phyloP scores from a whole-genome alignment of 2,113 vertebrate species.

The Empidonax alnorum region DNA sequence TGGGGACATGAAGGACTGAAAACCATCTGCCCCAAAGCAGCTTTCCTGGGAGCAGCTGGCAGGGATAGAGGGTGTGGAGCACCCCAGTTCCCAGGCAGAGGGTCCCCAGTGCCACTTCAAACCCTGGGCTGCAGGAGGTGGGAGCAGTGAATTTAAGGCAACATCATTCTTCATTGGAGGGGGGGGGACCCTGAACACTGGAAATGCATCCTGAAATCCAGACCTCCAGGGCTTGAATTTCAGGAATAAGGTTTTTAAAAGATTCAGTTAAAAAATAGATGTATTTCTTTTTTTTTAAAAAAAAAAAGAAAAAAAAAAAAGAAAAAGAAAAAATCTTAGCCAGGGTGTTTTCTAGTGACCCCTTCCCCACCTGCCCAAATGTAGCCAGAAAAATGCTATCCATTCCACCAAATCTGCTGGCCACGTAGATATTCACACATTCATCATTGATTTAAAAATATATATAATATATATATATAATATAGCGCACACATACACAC shows the following conservation, averaged over 20 bases:
- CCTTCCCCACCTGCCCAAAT: neutral
- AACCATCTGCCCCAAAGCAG: neutral
- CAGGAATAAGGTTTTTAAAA: neutral
- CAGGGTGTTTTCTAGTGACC: neutral
- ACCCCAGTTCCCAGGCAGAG: neutral
- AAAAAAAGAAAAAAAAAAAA: neutral
- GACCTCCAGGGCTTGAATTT: neutral
- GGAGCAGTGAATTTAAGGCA: neutral
- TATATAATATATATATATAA: slow-evolving; percentile 27
- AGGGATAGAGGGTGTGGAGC: neutral
- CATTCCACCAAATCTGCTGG: neutral
- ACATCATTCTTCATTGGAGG: neutral
- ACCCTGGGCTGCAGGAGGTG: neutral
- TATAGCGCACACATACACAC: neutral
- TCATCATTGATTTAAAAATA: slow-evolving; percentile 60
- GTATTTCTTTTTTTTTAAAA: neutral
- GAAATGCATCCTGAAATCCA: slow-evolving; percentile 9
- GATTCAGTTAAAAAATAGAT: slow-evolving; percentile 12
- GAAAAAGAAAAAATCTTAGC: neutral
- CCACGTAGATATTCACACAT: slow-evolving; percentile 25
- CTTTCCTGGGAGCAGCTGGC: neutral
- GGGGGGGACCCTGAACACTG: neutral
- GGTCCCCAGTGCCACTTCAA: neutral
- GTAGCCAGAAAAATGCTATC: neutral
- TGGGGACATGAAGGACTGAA: neutral